Percentiles rank a stretch among this genome's conserved stretches.
These are phyloP conservation scores for Sardinella longiceps DNA, from an alignment of 2,797 vertebrate species.

Conservation along the genomic window DNA sequence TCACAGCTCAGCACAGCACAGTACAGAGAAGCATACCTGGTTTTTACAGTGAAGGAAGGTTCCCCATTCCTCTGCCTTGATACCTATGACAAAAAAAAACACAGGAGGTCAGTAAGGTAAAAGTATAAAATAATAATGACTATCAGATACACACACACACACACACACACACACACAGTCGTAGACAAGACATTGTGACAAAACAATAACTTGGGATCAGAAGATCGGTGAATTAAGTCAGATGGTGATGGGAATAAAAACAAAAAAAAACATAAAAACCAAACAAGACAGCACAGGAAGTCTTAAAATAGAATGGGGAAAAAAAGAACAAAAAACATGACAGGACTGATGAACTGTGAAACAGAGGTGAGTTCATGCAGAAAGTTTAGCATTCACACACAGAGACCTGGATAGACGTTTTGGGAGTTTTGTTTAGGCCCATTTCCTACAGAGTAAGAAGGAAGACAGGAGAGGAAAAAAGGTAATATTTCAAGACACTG, in stretches of 20 bases:
- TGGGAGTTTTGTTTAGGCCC: constrained; percentile 70
- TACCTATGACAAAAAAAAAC: constrained; percentile 62
- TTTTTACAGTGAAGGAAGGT: constrained; percentile 83
- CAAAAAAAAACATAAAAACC: background rate
- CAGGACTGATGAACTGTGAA: constrained; percentile 28
- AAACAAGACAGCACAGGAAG: background rate
- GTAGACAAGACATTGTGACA: constrained; percentile 30
- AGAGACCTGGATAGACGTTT: constrained; percentile 79
- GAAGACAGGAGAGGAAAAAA: constrained; percentile 56
- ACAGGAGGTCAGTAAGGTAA: constrained; percentile 10
- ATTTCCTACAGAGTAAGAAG: constrained; percentile 68
- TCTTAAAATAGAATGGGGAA: background rate
- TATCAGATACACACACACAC: constrained; percentile 28
- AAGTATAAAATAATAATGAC: constrained; percentile 1
- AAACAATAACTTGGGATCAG: constrained; percentile 27
- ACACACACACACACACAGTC: no score
- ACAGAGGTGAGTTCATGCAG: constrained; percentile 48
- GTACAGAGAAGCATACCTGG: constrained; percentile 69
- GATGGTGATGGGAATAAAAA: background rate
- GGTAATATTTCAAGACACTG: background rate
- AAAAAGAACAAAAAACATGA: background rate
- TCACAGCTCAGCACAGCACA: background rate
- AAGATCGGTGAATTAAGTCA: background rate
- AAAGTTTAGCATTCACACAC: constrained; percentile 45
- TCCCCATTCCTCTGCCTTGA: constrained; percentile 84